These are phyloP conservation scores for Cliona cf. orientalis DNA, from an alignment of 37 sponge, comb jelly and placozoan genomes.

Conservation along the genomic window DNA sequence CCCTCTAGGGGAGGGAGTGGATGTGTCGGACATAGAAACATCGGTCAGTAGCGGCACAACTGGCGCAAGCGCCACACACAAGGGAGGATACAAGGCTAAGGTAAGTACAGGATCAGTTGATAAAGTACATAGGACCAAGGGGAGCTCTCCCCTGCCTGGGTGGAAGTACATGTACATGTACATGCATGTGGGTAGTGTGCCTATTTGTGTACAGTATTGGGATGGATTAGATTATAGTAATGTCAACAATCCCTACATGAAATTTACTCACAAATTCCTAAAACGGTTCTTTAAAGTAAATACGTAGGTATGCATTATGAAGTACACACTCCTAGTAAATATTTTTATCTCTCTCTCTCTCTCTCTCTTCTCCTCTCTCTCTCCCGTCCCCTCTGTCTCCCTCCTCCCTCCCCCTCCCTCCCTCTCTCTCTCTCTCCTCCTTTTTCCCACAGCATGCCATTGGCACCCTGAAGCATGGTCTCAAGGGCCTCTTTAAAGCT, in stretches of 20 bases:
- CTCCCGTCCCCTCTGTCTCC: background rate
- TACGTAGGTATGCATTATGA: background rate
- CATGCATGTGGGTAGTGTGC: no score
- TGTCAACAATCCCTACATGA: background rate
- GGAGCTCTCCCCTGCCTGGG: background rate
- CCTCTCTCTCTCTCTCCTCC: background rate
- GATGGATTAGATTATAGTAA: no score
- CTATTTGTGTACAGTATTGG: no score
- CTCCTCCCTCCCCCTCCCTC: constrained; percentile 11
- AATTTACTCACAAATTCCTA: background rate
- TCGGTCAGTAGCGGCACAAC: no score
- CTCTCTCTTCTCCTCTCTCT: background rate
- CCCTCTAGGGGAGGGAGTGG: constrained; percentile 48
- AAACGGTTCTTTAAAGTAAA: background rate
- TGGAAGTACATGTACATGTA: no score
- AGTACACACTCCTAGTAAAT: background rate
- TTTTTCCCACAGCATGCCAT: no score
- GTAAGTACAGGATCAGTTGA: no score
- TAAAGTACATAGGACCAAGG: no score
- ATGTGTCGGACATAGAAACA: constrained; percentile 16
- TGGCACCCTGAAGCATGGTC: no score
- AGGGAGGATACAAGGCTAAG: no score
- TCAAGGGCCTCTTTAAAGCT: no score
- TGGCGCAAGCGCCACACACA: no score
- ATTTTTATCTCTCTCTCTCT: background rate